Base-by-base conservation (phyloP, 1,140 invertebrate genomes). In the Listronotus bonariensis region DNA sequence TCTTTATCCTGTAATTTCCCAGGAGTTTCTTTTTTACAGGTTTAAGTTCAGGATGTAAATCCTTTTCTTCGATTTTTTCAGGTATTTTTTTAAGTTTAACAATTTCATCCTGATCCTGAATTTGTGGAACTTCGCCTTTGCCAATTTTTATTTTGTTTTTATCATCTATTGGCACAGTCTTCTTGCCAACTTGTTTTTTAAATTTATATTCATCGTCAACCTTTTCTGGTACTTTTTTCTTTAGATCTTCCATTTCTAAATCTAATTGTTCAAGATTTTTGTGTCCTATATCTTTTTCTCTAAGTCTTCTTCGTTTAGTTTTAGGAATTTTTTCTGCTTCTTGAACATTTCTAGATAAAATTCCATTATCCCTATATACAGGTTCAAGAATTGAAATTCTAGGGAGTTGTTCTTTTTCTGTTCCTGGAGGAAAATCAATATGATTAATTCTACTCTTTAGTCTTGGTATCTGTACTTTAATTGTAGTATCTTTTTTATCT, bases 191-290 rank as follows among this genome's bases (percentile, higher is more conserved):
- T 67, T 70, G 67, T 48, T 60, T 65, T 60, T 68, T 36, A 31
- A 67, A 66, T 71, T 72, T 73, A n/a, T 67, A 72, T 15, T 49
- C 58, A 20, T 73, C 71, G 56, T 76, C 75, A 17, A 76, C 71
- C 57, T 69, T 71, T 67, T 77, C 75, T 1, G 72, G 57, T 61
- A 72, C 69, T 34, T 69, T 64, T 46, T 77, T 77, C 41, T 78
- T 72, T 7, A 74, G 58, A 15, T 73, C 83, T 15, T 86, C 85
- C 15, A 87, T 80, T 77, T 87, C 85, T 15, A 83, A 79, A 64
- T 93, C 90, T 26, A 93, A 76, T 67, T 88, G 84, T 72, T 85
- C 84, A 42, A 93, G 73, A 74, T 92, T 88, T 68, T 85, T 84
- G 70, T 90, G 86, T 45, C 90, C 88, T 68, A 88, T 84, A 63